These are phyloP conservation scores for Chaetogeoica ovagalla DNA, from an alignment of 2,888 invertebrate species.

Conservation along the genomic window DNA sequence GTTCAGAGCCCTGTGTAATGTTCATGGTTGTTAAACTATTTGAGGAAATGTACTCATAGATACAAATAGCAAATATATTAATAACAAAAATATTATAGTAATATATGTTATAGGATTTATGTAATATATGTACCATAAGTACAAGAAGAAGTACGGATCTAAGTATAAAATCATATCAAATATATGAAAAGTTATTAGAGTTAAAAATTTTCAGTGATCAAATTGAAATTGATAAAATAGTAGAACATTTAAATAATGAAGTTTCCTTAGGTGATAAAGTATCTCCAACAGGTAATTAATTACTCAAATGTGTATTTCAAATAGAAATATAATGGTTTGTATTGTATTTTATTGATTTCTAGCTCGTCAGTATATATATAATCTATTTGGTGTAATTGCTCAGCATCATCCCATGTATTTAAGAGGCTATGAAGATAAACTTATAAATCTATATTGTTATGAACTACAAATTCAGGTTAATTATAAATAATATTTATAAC, in stretches of 20 bases:
- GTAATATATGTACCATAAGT: conserved; percentile 2
- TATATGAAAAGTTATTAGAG: conserved; percentile 30
- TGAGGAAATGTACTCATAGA: too few relatives aligned
- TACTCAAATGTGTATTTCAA: neutral
- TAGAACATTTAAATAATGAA: conserved; percentile 22
- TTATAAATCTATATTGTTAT: conserved; percentile 24
- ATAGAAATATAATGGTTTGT: neutral
- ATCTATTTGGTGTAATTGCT: conserved; percentile 31
- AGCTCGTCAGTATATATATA: conserved; percentile 32
- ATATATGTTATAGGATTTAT: conserved; percentile 12
- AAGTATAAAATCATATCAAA: conserved; percentile 29
- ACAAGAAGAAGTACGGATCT: neutral
- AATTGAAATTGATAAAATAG: conserved; percentile 26
- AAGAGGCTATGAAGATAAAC: conserved; percentile 29
- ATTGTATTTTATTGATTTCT: conserved; percentile 13
- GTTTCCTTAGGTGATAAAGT: conserved; percentile 20
- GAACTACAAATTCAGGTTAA: conserved; percentile 31
- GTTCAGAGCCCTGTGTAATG: too few relatives aligned
- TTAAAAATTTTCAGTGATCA: conserved; percentile 13
- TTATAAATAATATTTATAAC: neutral
- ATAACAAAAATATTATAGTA: neutral
- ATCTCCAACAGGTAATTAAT: conserved; percentile 9
- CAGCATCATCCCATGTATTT: conserved; percentile 35
- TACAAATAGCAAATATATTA: neutral
- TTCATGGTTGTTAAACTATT: too few relatives aligned